phyloP scores from a whole-genome alignment of 2,113 vertebrate genomes.

The Erpornis zantholeuca region DNA sequence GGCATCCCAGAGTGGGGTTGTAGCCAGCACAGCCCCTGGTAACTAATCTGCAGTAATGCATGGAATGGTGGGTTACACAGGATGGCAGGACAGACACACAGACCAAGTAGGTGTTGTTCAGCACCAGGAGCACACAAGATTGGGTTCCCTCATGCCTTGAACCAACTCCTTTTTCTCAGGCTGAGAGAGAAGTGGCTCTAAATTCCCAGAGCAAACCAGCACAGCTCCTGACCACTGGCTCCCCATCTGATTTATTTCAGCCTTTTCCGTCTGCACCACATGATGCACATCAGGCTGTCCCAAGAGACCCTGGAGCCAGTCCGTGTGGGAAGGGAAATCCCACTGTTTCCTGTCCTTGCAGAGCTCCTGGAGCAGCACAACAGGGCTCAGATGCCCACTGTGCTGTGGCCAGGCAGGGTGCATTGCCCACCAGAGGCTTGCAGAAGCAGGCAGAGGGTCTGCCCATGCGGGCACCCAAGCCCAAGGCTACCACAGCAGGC shows the following conservation, averaged over 20 bases:
- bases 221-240: background rate
- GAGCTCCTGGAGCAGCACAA: fast-evolving
- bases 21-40: background rate
- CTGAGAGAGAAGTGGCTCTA: background rate
- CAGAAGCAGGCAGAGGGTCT: background rate
- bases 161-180: background rate
- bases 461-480: background rate
- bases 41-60: background rate
- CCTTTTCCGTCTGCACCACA: background rate
- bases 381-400: background rate
- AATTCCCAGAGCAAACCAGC: background rate
- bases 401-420: background rate
- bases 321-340: background rate
- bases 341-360: background rate
- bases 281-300: background rate
- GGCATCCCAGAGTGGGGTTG: background rate
- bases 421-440: background rate
- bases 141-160: background rate
- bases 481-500: background rate
- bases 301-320: background rate
- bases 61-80: background rate
- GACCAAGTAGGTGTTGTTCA: background rate
- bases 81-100: background rate
- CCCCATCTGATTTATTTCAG: background rate
- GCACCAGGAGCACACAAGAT: background rate